Evolutionary conservation across 2,888 invertebrate species (phyloP), one percentile per base, ranked within the genome.

Genomic region (Rhimphoctona megacephalus): DNA sequence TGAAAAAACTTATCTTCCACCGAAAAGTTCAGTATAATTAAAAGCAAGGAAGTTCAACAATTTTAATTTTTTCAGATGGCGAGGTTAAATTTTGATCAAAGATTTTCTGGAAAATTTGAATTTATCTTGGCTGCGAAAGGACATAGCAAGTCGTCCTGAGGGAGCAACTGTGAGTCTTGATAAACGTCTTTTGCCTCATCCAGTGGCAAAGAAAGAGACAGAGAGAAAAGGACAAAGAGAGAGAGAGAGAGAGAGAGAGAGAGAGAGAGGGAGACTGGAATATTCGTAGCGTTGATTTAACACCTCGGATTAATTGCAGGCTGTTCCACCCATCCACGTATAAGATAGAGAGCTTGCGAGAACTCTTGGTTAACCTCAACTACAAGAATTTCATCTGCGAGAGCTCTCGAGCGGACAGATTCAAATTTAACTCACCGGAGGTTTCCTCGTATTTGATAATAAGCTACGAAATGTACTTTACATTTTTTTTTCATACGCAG

Each of bases 281-380:
- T 89, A 92, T 93, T 91, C 91, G 91, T 90, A 88, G 91, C 88
- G 92, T 92, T 92, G 92, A 93, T 92, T 93, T 92, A 93, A 92
- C 93, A 92, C 91, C 91, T 92, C 87, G 92, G 92, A 93, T 93
- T 93, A 93, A 93, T 93, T 93, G 92, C 91, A 91, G 91, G 90
- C 91, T 88, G 91, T 90, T 89, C 90, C 85, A 76, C 86, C 88
- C 76, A 57, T 87, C 89, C 36, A 85, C 74, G 85, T 81, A 88
- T 82, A 88, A 88, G 88, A 85, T 86, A 69, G 70, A 61, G 61
- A 61, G 67, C 76, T 61, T 19, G 39, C 57, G 69, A 77, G 76
- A 72, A 69, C 79, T 72, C 74, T 81, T 43, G 84, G 88, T 87
- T 88, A 77, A 36, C 77, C 61, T 33, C 33, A 64, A 39, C 82